Conservation (phyloP, 2,113 vertebrate genomes). For the Micronycteris hirsuta region DNA sequence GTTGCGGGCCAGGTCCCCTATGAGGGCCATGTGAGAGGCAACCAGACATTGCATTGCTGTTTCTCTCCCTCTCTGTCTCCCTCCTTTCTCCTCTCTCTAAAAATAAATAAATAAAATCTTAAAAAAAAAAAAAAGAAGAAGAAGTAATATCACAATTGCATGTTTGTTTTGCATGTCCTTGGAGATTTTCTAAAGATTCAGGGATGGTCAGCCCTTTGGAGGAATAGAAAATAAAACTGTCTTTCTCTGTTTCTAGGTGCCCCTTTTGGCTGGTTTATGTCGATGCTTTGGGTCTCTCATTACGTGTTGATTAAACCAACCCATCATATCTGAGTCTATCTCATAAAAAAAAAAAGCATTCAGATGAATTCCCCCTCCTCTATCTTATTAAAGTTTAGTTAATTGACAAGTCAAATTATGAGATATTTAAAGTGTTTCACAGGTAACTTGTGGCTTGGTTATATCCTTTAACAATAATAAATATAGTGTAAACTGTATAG, state of each 20-base stretch:
- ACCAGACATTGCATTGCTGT: too few relatives aligned
- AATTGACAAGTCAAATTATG: not conserved
- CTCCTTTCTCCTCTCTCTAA: too few relatives aligned
- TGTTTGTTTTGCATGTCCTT: not conserved
- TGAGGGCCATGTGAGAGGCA: too few relatives aligned
- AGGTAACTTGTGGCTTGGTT: not conserved
- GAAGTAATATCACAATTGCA: not conserved
- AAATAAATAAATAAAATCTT: too few relatives aligned
- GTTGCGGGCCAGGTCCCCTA: too few relatives aligned
- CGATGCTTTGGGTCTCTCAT: not conserved
- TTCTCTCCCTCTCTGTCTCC: too few relatives aligned
- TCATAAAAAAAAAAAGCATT: not conserved
- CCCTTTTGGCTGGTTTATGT: not conserved
- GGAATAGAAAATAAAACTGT: not conserved
- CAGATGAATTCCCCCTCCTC: not conserved
- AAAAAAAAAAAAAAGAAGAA: too few relatives aligned
- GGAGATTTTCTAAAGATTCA: not conserved
- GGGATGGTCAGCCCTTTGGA: not conserved
- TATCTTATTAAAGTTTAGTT: not conserved
- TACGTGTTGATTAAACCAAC: not conserved
- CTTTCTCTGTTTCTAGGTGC: not conserved
- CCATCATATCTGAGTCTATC: not conserved
- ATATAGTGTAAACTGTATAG: not conserved
- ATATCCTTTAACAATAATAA: not conserved
- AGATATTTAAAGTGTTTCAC: not conserved